phyloP scores from a whole-genome alignment of 2,113 vertebrate genomes.

The Prietella phreatophila region DNA sequence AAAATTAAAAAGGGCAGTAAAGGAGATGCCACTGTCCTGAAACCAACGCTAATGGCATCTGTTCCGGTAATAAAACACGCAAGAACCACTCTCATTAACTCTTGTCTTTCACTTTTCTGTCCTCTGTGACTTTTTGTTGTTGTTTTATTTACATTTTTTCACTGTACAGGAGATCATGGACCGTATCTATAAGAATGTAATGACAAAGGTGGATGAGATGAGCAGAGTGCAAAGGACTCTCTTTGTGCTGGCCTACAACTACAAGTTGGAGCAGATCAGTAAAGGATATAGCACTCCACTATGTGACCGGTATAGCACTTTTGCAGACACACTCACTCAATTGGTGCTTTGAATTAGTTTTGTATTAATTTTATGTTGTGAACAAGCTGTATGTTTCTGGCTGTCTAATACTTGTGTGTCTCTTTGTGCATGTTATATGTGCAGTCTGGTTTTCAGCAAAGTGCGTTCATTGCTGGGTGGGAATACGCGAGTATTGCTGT shows the following conservation, averaged over 20 bases:
- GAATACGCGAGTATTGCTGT: constrained; percentile 84
- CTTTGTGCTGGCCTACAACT: constrained; percentile 96
- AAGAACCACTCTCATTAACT: neutral
- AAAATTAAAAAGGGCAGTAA: constrained; percentile 99
- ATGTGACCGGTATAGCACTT: constrained; percentile 81
- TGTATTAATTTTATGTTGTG: neutral
- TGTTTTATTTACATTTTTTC: neutral
- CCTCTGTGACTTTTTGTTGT: neutral
- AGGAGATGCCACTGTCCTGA: constrained; percentile 89
- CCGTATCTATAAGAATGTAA: constrained; percentile 97
- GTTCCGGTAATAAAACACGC: constrained; percentile 83
- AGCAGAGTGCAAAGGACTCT: constrained; percentile 86
- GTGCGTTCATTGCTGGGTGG: constrained; percentile 89
- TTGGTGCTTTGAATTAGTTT: neutral
- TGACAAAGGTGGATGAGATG: constrained; percentile 97
- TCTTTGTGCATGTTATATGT: constrained; percentile 53
- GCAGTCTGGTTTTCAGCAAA: constrained; percentile 88
- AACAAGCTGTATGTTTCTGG: neutral
- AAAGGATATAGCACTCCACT: constrained; percentile 87
- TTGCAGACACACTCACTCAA: neutral
- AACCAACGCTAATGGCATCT: constrained; percentile 94
- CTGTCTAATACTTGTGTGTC: constrained; percentile 8
- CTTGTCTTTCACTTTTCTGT: neutral
- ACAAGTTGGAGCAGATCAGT: constrained; percentile 97
- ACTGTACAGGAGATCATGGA: constrained; percentile 94